Base-by-base conservation (phyloP, 2,888 invertebrate genomes). In the Litoditis marina region DNA sequence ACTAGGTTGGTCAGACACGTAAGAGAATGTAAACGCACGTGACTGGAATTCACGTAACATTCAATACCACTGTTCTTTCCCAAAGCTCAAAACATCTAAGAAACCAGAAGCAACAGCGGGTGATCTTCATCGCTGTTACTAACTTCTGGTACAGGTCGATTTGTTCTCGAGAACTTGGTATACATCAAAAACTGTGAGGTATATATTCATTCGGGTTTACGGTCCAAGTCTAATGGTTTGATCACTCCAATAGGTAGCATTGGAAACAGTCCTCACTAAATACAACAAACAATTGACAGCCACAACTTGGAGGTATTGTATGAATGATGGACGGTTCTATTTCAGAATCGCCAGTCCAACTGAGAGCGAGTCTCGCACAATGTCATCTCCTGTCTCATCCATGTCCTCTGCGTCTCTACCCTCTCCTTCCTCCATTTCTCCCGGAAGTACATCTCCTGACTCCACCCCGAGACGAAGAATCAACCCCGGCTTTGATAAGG, bases 381-480 rank as follows among this genome's bases (percentile, higher is more conserved):
- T 63, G 63, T 34, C 66, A 1, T 73, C 70, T 31, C 73, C 73
- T 7, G 61, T 69, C 11, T 73, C 73, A 11, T 69, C 73, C 7
- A 64, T 71, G 67, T 71, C 71, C 7, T 66, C 70, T 1, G 63
- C 70, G 22, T 64, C 63, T 32, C 42, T 57, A n/a, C 73, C 69
- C 7, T 73, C 73, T 19, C 73, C 73, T 19, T 69, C 71, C 5
- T 73, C 73, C 2, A 63, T 73, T 8, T 69, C 69, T 11, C 71
- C 73, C 11, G 73, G 73, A 31, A 63, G 63, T 19, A 67, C 69
- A 0, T 71, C 71, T 13, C 73, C 73, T 11, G 73, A 73, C 27
- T 54, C 61, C 16, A 4, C 0, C 42, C 56, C 22, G 32, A 39
- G 52, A n/a, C 31, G 57, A 28, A 34, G 32, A 6, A 47, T 57